Base-by-base conservation (phyloP, 2,888 invertebrate species). In the Chrysolina americana region DNA sequence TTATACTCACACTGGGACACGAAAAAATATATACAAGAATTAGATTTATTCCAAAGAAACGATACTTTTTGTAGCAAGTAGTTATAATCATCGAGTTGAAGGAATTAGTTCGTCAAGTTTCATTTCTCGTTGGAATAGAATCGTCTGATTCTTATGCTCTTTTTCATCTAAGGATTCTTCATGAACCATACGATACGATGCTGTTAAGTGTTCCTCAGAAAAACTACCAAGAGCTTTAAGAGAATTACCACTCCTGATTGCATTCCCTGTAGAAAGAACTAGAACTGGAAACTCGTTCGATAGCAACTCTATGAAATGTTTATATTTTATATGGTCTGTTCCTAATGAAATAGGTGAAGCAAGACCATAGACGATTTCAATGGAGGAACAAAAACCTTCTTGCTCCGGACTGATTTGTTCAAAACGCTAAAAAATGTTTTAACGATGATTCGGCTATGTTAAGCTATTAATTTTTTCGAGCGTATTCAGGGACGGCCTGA, bases 401-500 rank as follows among this genome's bases (percentile, higher is more conserved):
- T n/a, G 59, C 59, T 59, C 13, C 1, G 17, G 78, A 76, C 75
- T 79, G 79, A 82, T 81, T 81, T 74, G 79, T 80, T 81, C 77
- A 78, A 59, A 59, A 59, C 13, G 74, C 73, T 77, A 79, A 82
- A 36, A 82, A 81, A 79, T 79, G 21, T 41, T 68, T 80, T 80
- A 81, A 78, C 76, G 78, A 78, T 79, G 76, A 73, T 80, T 78
- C 76, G 28, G 80, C 77, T 79, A 81, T 78, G 78, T 81, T 80
- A 80, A 77, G 80, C 79, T 78, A 79, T 81, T 81, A 81, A 79
- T 77, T 80, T 79, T 78, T 79, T 77, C 9, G 2, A 2, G 36
- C 36, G 28, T 5, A n/a, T 13, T n/a, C 59, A 59, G 59, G 36
- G 36, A n/a, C 28, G 59, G 36, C 1, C 0, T 28, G 8, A 36